phyloP scores from a whole-genome alignment of 2,113 vertebrate species.

The Engystomops pustulosus region DNA sequence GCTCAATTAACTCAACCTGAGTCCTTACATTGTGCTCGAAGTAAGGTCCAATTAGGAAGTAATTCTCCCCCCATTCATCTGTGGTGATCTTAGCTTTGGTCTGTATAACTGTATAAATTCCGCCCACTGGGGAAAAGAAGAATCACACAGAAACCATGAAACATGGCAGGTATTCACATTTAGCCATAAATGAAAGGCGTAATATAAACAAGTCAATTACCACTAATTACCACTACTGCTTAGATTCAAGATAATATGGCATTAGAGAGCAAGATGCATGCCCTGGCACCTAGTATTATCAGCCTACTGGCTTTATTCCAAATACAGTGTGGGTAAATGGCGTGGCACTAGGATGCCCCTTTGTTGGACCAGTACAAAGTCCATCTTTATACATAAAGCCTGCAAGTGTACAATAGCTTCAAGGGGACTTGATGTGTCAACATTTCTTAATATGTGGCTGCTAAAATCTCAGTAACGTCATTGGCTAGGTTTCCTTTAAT shows the following conservation, averaged over 20 bases:
- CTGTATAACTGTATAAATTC: constrained; percentile 95
- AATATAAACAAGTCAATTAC: too few species aligned
- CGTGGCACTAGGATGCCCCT: too few species aligned
- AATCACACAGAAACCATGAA: neutral
- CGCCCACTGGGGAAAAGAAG: constrained; percentile 81
- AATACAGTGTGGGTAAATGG: too few species aligned
- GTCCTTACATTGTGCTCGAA: constrained; percentile 89
- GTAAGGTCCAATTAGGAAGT: constrained; percentile 91
- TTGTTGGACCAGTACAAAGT: too few species aligned
- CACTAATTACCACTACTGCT: neutral
- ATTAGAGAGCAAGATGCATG: too few species aligned
- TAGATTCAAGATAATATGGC: neutral
- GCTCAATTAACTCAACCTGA: constrained; percentile 91
- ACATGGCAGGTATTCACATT: neutral
- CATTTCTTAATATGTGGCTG: too few species aligned
- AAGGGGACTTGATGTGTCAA: neutral
- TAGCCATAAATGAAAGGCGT: neutral
- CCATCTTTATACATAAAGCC: neutral
- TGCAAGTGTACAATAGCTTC: neutral
- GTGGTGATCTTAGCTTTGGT: constrained; percentile 90
- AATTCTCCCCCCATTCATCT: constrained; percentile 93
- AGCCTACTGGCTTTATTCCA: too few species aligned
- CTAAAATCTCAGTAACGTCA: too few species aligned
- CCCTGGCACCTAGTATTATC: too few species aligned
- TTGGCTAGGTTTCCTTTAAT: too few species aligned